These are phyloP conservation scores for Castor canadensis DNA, from an alignment of 2,113 vertebrate genomes.

Conservation along the genomic window DNA sequence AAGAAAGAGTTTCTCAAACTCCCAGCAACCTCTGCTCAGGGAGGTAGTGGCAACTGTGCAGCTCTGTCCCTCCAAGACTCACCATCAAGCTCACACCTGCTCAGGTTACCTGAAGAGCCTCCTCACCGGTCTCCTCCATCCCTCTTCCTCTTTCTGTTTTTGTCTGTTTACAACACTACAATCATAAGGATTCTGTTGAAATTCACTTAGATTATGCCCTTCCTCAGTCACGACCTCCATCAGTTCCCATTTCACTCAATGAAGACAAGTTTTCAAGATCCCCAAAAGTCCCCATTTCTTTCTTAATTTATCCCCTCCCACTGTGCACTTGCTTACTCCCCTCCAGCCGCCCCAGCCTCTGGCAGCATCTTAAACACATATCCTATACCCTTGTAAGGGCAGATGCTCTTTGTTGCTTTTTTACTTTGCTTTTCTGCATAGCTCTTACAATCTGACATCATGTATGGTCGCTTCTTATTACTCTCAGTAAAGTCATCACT, in stretches of 20 bases:
- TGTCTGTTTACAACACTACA: neutral
- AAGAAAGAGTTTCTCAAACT: conserved; percentile 28
- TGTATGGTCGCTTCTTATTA: neutral
- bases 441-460: neutral
- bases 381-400: neutral
- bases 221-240: neutral
- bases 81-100: too few species aligned
- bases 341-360: neutral
- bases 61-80: neutral
- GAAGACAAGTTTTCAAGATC: neutral
- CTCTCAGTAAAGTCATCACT: neutral
- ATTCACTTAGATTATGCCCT: neutral
- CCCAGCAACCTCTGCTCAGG: conserved; percentile 3
- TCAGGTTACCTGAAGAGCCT: neutral
- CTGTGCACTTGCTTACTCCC: neutral
- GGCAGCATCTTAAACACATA: neutral
- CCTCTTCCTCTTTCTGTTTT: neutral
- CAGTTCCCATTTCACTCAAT: neutral
- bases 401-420: neutral
- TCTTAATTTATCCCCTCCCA: neutral
- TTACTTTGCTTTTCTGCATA: neutral
- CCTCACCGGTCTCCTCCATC: neutral
- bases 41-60: neutral
- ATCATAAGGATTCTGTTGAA: neutral
- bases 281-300: rapidly evolving